phyloP scores from a whole-genome alignment of 2,888 invertebrate species.

The Diaphora mendica region DNA sequence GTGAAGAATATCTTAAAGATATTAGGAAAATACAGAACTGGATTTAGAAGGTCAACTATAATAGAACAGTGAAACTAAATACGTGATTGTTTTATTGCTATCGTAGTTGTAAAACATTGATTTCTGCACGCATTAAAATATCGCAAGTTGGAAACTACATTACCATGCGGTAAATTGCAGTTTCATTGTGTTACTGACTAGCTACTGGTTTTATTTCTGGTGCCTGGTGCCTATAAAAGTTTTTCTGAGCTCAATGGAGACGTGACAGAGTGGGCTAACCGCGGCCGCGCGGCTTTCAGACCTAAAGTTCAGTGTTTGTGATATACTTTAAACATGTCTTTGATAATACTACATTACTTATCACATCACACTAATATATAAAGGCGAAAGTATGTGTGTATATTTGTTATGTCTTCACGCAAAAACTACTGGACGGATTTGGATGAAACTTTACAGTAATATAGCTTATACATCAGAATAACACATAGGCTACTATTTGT shows the following conservation, averaged over 20 bases:
- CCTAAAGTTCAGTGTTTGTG: no score
- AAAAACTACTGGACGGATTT: no score
- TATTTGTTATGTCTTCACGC: no score
- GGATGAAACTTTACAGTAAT: no score
- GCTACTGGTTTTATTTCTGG: neutral
- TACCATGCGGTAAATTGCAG: neutral
- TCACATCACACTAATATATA: no score
- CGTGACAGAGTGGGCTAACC: neutral
- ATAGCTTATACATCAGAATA: no score
- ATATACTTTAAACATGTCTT: neutral
- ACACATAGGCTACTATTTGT: no score
- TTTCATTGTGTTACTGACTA: neutral
- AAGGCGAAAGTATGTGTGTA: no score
- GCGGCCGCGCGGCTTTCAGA: no score
- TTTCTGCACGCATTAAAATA: neutral
- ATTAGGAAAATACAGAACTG: neutral
- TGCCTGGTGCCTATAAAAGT: neutral
- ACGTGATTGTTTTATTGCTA: neutral
- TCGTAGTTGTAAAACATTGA: neutral
- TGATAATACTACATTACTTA: no score
- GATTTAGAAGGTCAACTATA: neutral
- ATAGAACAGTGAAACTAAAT: neutral
- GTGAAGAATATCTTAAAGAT: constrained; percentile 15
- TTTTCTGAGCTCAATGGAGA: neutral
- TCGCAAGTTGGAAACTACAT: neutral